Evolutionary conservation across 1,140 invertebrate genomes (phyloP).

Genomic region (Drosophila nikananu): DNA sequence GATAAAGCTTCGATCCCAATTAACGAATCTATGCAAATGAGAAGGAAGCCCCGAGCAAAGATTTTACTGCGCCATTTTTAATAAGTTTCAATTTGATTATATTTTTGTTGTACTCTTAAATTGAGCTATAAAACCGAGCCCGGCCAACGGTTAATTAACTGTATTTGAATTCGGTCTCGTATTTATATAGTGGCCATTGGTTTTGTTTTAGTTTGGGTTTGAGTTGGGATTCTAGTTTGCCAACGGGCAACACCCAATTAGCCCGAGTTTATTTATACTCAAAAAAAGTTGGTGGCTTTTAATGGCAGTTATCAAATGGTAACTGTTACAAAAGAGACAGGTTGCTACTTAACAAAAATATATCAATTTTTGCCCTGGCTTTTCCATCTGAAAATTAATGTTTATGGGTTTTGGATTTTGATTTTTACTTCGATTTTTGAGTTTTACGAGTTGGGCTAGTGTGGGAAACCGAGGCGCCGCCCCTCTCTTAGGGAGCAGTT

Average conservation of each 20-base stretch:
- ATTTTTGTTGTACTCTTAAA: constrained; percentile 68
- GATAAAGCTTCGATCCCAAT: constrained; percentile 66
- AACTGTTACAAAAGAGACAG: constrained; percentile 62
- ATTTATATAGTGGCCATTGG: constrained; percentile 34
- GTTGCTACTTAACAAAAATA: constrained; percentile 44
- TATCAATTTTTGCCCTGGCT: constrained; percentile 46
- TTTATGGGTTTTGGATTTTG: constrained; percentile 49
- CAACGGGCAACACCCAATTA: constrained; percentile 72
- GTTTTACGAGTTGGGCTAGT: constrained; percentile 59
- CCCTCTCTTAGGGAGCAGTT: constrained; percentile 40
- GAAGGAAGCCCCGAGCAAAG: constrained; percentile 20
- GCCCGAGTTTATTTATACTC: constrained; percentile 63
- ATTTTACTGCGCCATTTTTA: constrained; percentile 64
- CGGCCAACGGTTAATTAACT: constrained; percentile 65
- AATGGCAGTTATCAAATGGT: constrained; percentile 76
- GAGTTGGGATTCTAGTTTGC: constrained; percentile 42
- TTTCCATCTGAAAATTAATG: constrained; percentile 63
- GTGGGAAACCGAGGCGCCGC: constrained; percentile 68
- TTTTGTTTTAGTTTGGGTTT: constrained; percentile 1
- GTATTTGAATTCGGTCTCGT: constrained; percentile 53
- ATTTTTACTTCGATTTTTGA: constrained; percentile 43
- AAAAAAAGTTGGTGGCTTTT: constrained; percentile 53
- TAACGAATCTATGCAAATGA: constrained; percentile 81
- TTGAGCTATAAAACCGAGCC: constrained; percentile 73
- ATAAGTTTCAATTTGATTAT: constrained; percentile 77